Conservation (phyloP, 1,140 invertebrate genomes). For the Coptotermes formosanus region DNA sequence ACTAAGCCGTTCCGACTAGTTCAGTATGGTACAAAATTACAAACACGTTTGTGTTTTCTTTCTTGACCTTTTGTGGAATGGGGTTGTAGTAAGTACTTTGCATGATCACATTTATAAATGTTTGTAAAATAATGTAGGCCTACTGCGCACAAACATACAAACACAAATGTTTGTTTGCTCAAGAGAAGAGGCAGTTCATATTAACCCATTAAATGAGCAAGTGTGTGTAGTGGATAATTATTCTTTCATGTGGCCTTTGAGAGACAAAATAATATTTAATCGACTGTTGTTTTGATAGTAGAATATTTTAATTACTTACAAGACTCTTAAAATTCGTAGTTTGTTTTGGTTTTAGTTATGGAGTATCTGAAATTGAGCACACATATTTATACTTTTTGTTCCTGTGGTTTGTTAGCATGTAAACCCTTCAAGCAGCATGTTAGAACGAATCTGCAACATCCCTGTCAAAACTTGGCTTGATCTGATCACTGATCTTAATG, state of each 20-base stretch:
- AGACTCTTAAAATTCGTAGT: not conserved
- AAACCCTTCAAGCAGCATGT: conserved; percentile 39
- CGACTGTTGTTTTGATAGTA: not conserved
- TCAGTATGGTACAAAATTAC: no score
- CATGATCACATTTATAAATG: no score
- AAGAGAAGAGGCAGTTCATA: no score
- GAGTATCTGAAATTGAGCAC: not conserved
- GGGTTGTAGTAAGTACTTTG: no score
- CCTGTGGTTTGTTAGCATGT: conserved; percentile 1
- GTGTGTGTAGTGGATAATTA: no score
- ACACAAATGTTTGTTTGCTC: no score
- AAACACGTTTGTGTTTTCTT: no score
- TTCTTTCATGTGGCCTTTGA: not conserved
- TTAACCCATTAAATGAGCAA: no score
- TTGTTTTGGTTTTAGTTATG: not conserved
- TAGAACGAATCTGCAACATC: conserved; percentile 51
- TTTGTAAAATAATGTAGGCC: no score
- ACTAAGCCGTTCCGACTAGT: no score
- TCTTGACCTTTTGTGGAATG: no score
- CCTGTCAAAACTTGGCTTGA: conserved; percentile 57
- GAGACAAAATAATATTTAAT: not conserved
- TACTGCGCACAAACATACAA: no score
- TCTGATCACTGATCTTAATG: conserved; percentile 57
- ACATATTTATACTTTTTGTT: not conserved
- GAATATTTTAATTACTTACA: not conserved